Evolutionary conservation across 2,113 vertebrate species (phyloP).

Genomic region (Vulpes vulpes): DNA sequence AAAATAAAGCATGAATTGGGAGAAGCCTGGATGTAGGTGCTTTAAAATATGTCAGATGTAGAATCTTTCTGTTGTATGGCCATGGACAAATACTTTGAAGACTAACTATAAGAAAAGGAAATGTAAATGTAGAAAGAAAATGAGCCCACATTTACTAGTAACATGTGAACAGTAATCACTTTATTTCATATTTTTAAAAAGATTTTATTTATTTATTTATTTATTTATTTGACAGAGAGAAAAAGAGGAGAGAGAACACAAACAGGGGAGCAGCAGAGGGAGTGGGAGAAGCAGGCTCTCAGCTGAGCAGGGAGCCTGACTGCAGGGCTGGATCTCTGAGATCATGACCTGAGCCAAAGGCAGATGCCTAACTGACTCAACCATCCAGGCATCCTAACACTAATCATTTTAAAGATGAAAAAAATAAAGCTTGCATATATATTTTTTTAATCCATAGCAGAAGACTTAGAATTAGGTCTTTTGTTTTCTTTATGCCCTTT

Average conservation of each 20-base stretch:
- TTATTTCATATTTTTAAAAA: background rate
- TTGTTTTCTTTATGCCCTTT: background rate
- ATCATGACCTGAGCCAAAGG: no score
- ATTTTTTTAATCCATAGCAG: background rate
- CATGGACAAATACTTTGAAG: background rate
- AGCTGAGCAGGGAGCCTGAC: no score
- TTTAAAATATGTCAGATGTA: background rate
- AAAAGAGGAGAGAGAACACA: no score
- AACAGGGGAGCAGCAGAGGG: no score
- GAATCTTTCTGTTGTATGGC: background rate
- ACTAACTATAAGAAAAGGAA: conserved; percentile 17
- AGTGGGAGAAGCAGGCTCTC: no score
- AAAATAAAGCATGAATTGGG: background rate
- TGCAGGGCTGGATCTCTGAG: no score
- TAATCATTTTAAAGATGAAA: background rate
- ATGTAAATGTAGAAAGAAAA: background rate
- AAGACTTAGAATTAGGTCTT: background rate
- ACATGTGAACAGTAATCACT: background rate
- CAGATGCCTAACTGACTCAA: no score
- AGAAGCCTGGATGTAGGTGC: background rate
- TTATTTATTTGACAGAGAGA: no score
- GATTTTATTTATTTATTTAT: no score
- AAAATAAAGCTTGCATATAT: background rate
- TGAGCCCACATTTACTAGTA: background rate
- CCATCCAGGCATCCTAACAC: background rate